These are phyloP conservation scores for Caracal caracal DNA, from an alignment of 2,113 vertebrate species.

Conservation along the genomic window DNA sequence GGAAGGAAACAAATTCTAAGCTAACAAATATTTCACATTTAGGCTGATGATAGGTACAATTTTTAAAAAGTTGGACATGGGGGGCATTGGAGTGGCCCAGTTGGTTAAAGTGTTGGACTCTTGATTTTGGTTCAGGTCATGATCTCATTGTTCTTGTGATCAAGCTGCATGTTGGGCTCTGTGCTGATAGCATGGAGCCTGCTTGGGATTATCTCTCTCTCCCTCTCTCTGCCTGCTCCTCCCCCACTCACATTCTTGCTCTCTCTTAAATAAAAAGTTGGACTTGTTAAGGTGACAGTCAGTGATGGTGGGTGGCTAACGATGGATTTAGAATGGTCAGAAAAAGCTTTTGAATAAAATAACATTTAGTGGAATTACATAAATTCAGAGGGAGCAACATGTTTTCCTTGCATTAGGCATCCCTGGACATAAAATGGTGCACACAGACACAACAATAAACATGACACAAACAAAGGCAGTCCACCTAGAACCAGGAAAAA, in stretches of 20 bases:
- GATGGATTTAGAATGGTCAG: background rate
- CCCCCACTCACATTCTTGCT: too few relatives aligned
- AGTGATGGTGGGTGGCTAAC: background rate
- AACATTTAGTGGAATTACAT: background rate
- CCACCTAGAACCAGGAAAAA: background rate
- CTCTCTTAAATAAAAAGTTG: background rate
- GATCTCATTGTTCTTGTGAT: too few relatives aligned
- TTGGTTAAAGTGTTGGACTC: too few relatives aligned
- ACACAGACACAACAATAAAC: background rate
- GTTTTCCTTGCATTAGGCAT: background rate
- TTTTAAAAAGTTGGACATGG: background rate
- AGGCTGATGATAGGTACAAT: background rate
- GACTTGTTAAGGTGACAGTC: background rate
- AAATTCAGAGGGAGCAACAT: background rate
- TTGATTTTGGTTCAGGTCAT: too few relatives aligned
- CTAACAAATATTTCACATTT: background rate
- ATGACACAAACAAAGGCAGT: background rate
- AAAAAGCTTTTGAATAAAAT: background rate
- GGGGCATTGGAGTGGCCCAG: too few relatives aligned
- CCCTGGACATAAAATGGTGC: background rate
- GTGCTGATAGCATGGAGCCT: too few relatives aligned
- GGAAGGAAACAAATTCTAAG: background rate
- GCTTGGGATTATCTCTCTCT: too few relatives aligned
- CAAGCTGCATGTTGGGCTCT: too few relatives aligned
- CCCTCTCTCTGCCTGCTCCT: too few relatives aligned